Base-by-base conservation (phyloP, 2,797 vertebrate genomes). In the Apogon talboti region DNA sequence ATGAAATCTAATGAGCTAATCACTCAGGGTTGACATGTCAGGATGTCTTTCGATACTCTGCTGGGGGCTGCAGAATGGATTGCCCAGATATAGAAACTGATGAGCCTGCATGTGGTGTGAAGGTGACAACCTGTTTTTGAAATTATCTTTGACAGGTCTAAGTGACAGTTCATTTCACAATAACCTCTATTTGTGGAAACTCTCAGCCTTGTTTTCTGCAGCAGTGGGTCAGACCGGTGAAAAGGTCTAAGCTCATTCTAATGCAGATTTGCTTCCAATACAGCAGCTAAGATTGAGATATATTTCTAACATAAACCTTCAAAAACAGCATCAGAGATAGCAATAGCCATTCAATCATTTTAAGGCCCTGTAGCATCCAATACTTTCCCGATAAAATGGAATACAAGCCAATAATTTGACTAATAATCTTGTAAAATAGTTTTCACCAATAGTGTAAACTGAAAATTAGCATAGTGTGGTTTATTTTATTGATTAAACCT, bases 1-100 rank as follows among this genome's bases (percentile, higher is more conserved):
- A 70, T 77, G 62, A 78, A 76, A 77, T 70, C 11, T 79, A 85
- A 87, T 87, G 74, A 86, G 75, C 64, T 68, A 65, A 81, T 83
- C 76, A 77, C 46, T 83, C 84, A 79, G 44, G 11, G 65, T 30
- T 73, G 79, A 77, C 59, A 68, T 21, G 61, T 64, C 48, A 24
- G 68, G 28, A 28, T 71, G 55, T 21, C 14, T 75, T 83, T 50
- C 50, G 52, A 43, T 43, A 30, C 50, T 47, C 60, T 15, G 43
- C 55, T 13, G 47, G 33, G 41, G 13, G 41, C 53, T 53, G 59
- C 28, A 43, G 30, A 19, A 74, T 53, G 24, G 40, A 81, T 76
- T 61, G 45, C 13, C 40, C 52, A 46, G 45, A 66, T 63, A 55
- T 16, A 50, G 38, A 48, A 71, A 52, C 19, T 52, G 69, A 60